Conservation (phyloP, 1,140 invertebrate genomes). For the Phymorhynchus buccinoides region DNA sequence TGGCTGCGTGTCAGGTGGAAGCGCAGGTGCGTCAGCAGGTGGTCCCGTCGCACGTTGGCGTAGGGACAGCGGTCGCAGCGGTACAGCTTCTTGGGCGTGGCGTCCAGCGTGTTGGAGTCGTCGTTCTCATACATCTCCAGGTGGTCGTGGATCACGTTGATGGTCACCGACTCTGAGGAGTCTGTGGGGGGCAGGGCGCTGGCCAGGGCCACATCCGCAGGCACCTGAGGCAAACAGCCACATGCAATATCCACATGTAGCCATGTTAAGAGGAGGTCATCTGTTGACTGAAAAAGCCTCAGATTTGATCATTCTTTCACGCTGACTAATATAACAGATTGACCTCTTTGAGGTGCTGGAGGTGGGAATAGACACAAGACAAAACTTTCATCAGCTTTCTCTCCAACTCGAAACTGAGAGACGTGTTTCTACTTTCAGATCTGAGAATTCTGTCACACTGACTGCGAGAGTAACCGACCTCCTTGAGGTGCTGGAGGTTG, state of each 20-base stretch:
- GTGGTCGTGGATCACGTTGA: constrained; percentile 69
- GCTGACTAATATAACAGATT: no score
- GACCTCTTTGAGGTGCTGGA: constrained; percentile 64
- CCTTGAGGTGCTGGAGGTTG: constrained; percentile 67
- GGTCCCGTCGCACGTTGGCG: constrained; percentile 81
- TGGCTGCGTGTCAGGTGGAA: constrained; percentile 80
- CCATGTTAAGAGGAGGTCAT: no score
- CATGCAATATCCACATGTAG: neutral
- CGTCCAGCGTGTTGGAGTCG: constrained; percentile 48
- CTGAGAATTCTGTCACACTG: no score
- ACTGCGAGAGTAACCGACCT: constrained; percentile 44
- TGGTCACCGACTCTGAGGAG: constrained; percentile 55
- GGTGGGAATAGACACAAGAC: constrained; percentile 65
- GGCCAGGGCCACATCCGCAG: constrained; percentile 69
- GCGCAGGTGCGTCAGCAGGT: constrained; percentile 83
- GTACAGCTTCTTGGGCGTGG: constrained; percentile 73
- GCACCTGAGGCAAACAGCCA: constrained; percentile 46
- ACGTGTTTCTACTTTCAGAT: no score
- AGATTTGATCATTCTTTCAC: no score
- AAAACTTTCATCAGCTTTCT: no score
- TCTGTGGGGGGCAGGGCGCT: constrained; percentile 63
- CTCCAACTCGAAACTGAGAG: no score
- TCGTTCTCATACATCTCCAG: constrained; percentile 69
- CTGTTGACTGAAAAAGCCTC: no score
- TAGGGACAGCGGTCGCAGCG: constrained; percentile 86